Base-by-base conservation (phyloP, 2,113 vertebrate genomes). In the Emydura subglobosa region DNA sequence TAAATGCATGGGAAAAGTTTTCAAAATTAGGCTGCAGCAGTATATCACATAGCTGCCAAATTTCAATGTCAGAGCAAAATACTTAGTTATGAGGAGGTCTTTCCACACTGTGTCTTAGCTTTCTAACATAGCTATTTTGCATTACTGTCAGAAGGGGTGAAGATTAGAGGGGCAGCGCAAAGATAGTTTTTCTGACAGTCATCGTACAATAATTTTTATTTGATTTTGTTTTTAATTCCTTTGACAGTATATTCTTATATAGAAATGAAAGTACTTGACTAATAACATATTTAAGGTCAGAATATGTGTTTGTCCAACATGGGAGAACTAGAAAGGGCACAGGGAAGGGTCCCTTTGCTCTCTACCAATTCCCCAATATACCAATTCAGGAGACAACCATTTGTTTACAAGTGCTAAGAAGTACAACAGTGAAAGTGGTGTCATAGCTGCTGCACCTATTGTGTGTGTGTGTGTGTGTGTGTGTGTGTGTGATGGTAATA, bases 211-310 rank as follows among this genome's bases (percentile, higher is more conserved):
- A 95, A 31, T 11, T 24, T 53, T 90, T 0, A 51, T 76, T 92
- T 85, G 55, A 5, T 5, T 2, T 27, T 49, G 89, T 47, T 72
- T 61, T 21, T 1, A 29, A 47, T 86, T 85, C 1, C 3, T 4
- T 4, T 0, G 2, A 0, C 0, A 1, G 9, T 55, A 7, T 1
- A 72, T 0, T 76, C 1, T 49, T 90, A 24, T 25, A 53, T 61
- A 87, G 86, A 5, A 2, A 12, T 39, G 39, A 0, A 61, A 61
- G 27, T 14, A 12, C 25, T 27, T 61, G 29, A 29, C 59, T 13
- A 14, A 31, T 31, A 31, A 31, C 29, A 61, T 13, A 31, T 61
- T 61, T 31, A 31, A 61, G 31, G 6, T 61, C 29, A 61, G 29
- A 61, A 31, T 61, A 61, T 61, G 59, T 78, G 22, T 4, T 51